Evolutionary conservation across 2,888 invertebrate genomes (phyloP), one percentile per base, ranked within the genome.

Genomic region (Harpagoxenus sublaevis): DNA sequence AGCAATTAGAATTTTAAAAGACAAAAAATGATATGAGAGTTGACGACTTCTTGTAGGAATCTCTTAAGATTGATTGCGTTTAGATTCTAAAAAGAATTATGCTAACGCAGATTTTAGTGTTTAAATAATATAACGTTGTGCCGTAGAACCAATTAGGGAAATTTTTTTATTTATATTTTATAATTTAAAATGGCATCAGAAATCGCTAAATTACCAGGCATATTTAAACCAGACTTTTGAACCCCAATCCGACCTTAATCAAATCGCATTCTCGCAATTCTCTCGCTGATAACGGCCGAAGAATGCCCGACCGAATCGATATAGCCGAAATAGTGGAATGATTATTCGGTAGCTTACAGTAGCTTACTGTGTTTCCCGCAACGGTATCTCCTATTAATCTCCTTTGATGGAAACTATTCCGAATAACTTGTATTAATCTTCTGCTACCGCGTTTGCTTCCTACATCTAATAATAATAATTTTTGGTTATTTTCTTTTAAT

Each of bases 371-470:
- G 31, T 65, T 77, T 78, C n/a, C 66, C 55, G 12, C 23, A 48
- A n/a, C 53, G 79, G 57, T 39, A 77, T 78, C 45, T 51, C 35
- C 28, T 55, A 66, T 83, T 66, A 83, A 77, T 77, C 28, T 51
- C 65, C 82, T 75, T 83, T 79, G 53, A 83, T 18, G 39, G 57
- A 35, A 81, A 78, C 77, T 83, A 78, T 63, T 60, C 48, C 57
- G 79, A 66, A 66, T 79, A 83, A 83, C 55, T 66, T 45, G 48
- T 51, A 57, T 83, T 66, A 83, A 79, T 78, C 35, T 65, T n/a
- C 35, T 10, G 12, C 5, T 63, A 75, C 45, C 65, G 28, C 12
- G 57, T 79, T 57, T 3, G 6, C 35, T 35, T 0, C 4, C 15
- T 31, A 35, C 28, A 35, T 65, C 23, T 23, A 42, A 23, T 28